phyloP scores from a whole-genome alignment of 2,888 invertebrate species.

The Lumbricus terrestris region DNA sequence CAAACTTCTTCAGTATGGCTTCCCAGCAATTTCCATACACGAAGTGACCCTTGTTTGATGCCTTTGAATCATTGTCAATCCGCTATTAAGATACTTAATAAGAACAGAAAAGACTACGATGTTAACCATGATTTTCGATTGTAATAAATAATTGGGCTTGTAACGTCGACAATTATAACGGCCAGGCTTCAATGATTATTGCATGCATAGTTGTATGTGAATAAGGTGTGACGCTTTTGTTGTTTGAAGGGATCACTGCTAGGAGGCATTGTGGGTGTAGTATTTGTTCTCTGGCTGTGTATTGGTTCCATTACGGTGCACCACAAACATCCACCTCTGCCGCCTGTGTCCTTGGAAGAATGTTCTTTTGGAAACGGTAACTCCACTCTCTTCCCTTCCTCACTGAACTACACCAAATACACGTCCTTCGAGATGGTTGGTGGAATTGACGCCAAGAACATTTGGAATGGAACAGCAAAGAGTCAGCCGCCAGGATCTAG shows the following conservation, averaged over 20 bases:
- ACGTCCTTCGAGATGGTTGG: too few species aligned
- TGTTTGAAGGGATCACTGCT: background rate
- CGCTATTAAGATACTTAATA: too few species aligned
- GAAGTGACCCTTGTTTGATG: too few species aligned
- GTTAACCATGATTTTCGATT: too few species aligned
- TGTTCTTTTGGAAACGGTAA: background rate
- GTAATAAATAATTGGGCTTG: too few species aligned
- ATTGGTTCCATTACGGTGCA: background rate
- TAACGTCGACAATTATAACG: too few species aligned
- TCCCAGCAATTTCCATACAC: too few species aligned
- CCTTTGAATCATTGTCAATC: too few species aligned
- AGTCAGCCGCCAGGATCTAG: background rate
- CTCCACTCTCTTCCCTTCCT: background rate
- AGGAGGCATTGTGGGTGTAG: background rate
- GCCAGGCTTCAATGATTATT: too few species aligned
- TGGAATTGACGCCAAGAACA: background rate
- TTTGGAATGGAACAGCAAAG: background rate
- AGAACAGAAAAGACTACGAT: too few species aligned
- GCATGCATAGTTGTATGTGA: background rate
- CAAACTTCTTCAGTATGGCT: too few species aligned
- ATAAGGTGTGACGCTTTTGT: background rate
- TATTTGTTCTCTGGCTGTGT: background rate
- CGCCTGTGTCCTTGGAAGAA: background rate
- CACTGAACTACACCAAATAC: background rate
- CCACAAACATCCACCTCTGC: slow-evolving; percentile 11